Percentiles rank a stretch among this genome's conserved stretches.
phyloP scores from a whole-genome alignment of 1,140 invertebrate species.

The Drosophila erecta region DNA sequence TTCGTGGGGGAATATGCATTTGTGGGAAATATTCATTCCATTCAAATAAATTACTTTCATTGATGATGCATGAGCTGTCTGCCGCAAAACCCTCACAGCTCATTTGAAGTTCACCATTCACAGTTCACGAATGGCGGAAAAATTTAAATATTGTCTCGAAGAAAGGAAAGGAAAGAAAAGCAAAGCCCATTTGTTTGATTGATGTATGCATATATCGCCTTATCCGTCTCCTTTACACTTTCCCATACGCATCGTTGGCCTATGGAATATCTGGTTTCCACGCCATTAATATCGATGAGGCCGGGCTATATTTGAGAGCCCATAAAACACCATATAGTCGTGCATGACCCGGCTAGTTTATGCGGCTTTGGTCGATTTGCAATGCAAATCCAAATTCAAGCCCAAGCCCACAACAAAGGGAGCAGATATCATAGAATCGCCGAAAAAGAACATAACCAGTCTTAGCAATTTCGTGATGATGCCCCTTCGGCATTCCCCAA shows the following conservation, averaged over 20 bases:
- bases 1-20: not conserved
- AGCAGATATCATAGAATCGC: slow-evolving; percentile 19
- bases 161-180: slow-evolving; percentile 23
- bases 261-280: slow-evolving; percentile 51
- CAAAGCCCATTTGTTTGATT: slow-evolving; percentile 54
- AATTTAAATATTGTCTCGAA: slow-evolving; percentile 38
- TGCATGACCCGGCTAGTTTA: slow-evolving; percentile 24
- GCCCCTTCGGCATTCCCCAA: slow-evolving; percentile 9
- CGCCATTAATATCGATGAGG: slow-evolving; percentile 44
- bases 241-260: slow-evolving; percentile 36
- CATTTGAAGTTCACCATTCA: slow-evolving; percentile 26
- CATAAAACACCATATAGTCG: slow-evolving; percentile 64
- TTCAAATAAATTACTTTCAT: slow-evolving; percentile 28
- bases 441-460: slow-evolving; percentile 13
- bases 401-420: slow-evolving; percentile 29
- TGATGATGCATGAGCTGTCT: slow-evolving; percentile 10
- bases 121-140: slow-evolving; percentile 2
- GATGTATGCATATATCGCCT: slow-evolving; percentile 51
- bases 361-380: slow-evolving; percentile 33
- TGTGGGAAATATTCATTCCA: not conserved
- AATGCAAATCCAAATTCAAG: slow-evolving; percentile 53
- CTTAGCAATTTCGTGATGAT: slow-evolving; percentile 29
- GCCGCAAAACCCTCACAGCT: slow-evolving; percentile 12
- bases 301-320: slow-evolving; percentile 53
- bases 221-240: slow-evolving; percentile 61